Evolutionary conservation across 2,888 invertebrate species (phyloP).

Genomic region (Gibbula magus): DNA sequence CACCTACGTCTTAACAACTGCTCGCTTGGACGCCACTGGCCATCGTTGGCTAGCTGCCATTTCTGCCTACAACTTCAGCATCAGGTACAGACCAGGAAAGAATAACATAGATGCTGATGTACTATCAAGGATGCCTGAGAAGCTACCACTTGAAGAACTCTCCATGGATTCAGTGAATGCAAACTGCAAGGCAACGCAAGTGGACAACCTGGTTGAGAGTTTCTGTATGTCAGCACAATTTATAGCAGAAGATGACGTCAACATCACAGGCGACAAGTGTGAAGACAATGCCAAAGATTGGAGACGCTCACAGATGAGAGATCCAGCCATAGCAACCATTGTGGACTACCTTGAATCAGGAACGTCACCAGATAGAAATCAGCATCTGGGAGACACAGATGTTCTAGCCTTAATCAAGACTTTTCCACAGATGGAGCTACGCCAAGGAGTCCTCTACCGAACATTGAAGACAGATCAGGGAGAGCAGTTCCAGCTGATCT

Average conservation of each 20-base stretch:
- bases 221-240: background rate
- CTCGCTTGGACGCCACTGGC: background rate
- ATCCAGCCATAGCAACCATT: too few species aligned
- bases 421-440: background rate
- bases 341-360: too few species aligned
- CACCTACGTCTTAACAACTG: background rate
- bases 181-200: background rate
- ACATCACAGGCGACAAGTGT: background rate
- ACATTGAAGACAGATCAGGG: background rate
- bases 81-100: constrained; percentile 44
- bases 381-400: too few species aligned
- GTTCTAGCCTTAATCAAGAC: too few species aligned
- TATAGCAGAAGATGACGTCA: background rate
- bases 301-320: too few species aligned
- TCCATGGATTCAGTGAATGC: constrained; percentile 11
- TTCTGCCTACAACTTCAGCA: constrained; percentile 12
- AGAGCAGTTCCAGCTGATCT: background rate
- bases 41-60: background rate
- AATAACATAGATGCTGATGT: too few species aligned
- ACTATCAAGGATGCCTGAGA: constrained; percentile 39
- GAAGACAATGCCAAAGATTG: too few species aligned
- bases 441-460: background rate
- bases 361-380: too few species aligned
- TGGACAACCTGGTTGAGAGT: constrained; percentile 12
- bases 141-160: background rate